phyloP scores from a whole-genome alignment of 1,140 invertebrate genomes.

The Caenorhabditis latens region DNA sequence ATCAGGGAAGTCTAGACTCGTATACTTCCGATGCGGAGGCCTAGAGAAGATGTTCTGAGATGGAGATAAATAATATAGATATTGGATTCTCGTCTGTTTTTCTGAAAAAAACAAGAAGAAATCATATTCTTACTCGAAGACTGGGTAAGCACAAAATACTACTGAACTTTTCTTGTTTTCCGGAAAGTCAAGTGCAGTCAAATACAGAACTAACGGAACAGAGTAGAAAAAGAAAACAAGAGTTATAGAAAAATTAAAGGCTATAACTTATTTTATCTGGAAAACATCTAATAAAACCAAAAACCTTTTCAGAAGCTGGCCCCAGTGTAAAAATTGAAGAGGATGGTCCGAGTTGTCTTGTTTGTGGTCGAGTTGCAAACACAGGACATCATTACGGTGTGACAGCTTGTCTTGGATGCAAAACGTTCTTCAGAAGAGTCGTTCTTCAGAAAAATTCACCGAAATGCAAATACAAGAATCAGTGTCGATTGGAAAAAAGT shows the following conservation, averaged over 20 bases:
- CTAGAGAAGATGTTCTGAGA: not conserved
- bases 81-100: not conserved
- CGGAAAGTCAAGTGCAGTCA: not conserved
- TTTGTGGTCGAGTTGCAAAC: slow-evolving; percentile 31
- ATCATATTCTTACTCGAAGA: too few species aligned
- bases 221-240: too few species aligned
- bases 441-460: slow-evolving; percentile 30
- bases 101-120: too few species aligned
- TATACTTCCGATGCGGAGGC: not conserved
- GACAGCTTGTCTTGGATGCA: slow-evolving; percentile 47
- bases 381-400: slow-evolving; percentile 49
- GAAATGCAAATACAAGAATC: slow-evolving; percentile 45
- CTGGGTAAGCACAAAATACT: not conserved
- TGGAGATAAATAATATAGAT: slow-evolving; percentile 2
- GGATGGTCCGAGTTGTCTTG: slow-evolving; percentile 8
- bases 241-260: too few species aligned
- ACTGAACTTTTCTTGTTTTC: not conserved
- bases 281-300: too few species aligned
- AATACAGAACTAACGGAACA: too few species aligned
- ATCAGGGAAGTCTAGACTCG: not conserved
- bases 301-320: slow-evolving; percentile 8
- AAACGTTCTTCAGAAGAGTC: slow-evolving; percentile 54
- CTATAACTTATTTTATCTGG: too few species aligned
- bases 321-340: slow-evolving; percentile 32
- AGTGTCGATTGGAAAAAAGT: slow-evolving; percentile 33